Base-by-base conservation (phyloP, 2,888 invertebrate species). In the Mythimna lalbum region DNA sequence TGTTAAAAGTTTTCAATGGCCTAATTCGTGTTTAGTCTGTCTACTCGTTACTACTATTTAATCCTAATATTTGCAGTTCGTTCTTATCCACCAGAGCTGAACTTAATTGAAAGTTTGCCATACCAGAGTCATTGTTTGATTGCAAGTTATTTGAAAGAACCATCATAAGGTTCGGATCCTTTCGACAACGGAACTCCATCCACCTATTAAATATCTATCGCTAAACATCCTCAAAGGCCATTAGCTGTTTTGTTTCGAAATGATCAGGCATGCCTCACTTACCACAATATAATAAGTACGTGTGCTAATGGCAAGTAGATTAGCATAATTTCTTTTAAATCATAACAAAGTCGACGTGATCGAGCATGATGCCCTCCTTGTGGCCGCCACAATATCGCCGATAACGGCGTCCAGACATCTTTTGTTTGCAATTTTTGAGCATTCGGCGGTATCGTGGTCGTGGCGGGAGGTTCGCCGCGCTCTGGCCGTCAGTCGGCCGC, bases 351-450 rank as follows among this genome's bases (percentile, higher is more conserved):
- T 65, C 36, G 1, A 49, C 56, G 77, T 65, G 71, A 53, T 72
- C 55, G 60, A 49, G 53, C 59, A 80, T 82, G 78, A 86, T 87
- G 83, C 72, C 80, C 82, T 82, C 70, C 62, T 71, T 63, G 61
- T 55, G 65, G 53, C 50, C 59, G 56, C 65, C 80, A 70, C 81
- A 79, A 83, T 81, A 79, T 74, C 63, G 33, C 70, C 75, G 88
- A 90, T 90, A 88, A 88, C 84, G 80, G 73, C 79, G 79, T 82
- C 80, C 84, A 87, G 85, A 80, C 82, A 78, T 79, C 77, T 87
- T 88, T 89, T 89, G 89, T 90, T 90, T 90, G 87, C 85, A 82
- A 88, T 91, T 89, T 86, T 87, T 76, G 84, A 88, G 69, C 89
- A 89, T 83, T 89, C 84, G 79, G 63, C 70, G 79, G 80, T 64